Evolutionary conservation across 2,113 vertebrate species (phyloP), one percentile per base, ranked within the genome.

Genomic region (Rhabdomys dilectus): DNA sequence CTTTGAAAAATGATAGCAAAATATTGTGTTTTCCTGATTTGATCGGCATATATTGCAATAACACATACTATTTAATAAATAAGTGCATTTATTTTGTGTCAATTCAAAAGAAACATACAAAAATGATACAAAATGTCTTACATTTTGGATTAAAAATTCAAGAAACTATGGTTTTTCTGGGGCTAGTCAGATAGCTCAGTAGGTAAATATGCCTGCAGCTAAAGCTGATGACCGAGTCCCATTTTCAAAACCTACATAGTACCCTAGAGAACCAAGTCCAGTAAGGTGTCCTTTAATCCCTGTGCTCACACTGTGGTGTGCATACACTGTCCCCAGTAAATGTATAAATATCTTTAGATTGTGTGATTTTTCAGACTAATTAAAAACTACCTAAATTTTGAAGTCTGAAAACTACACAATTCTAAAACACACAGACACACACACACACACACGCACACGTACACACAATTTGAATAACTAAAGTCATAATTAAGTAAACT

Each of bases 401-500:
- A 7, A 72, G 36, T n/a, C 36, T 72, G 16, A 72, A 73, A 72
- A 72, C 36, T 72, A 72, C 17, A 72, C 21, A 72, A 19, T 72
- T 72, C 70, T 72, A 72, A 73, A 17, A 16, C 31, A 64, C 9
- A 80, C 17, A 68, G 45, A 45, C 45, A 45, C 45, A 45, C 45
- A 45, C 45, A 4, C 45, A 45, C 45, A 45, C 5, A 45, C 3
- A 45, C 45, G 3, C 45, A 45, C 45, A 45, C 5, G 5, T 3
- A 45, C 22, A 62, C 6, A 62, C 22, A 73, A 91, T 68, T 90
- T 68, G 93, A 78, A 86, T 62, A 82, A 90, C 92, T 92, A 95
- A 96, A 22, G 22, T 96, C 21, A 92, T 89, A 73, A 96, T 96
- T 90, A 91, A 81, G 24, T 36, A 10, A 87, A 78, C 17, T 76